phyloP scores from a whole-genome alignment of 1,140 invertebrate genomes.

The Drosophila seguyi region DNA sequence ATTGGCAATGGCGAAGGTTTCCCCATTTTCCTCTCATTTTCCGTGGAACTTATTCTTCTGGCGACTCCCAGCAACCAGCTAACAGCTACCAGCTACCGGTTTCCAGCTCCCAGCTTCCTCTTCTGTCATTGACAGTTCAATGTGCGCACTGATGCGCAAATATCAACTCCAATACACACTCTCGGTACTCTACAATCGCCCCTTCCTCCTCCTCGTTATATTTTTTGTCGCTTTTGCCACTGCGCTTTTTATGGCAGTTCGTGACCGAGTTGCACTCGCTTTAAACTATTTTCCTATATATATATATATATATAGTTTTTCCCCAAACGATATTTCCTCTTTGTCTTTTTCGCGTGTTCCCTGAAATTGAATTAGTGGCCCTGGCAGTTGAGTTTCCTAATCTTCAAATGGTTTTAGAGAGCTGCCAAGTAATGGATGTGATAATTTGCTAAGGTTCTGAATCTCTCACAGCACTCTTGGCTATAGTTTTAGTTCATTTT shows the following conservation, averaged over 20 bases:
- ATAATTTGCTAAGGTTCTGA: slow-evolving; percentile 62
- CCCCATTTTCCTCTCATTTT: slow-evolving; percentile 35
- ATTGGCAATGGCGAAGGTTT: slow-evolving; percentile 62
- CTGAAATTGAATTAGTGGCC: slow-evolving; percentile 79
- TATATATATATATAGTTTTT: slow-evolving; percentile 8
- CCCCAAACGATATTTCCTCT: slow-evolving; percentile 32
- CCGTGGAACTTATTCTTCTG: slow-evolving; percentile 27
- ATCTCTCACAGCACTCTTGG: slow-evolving; percentile 16
- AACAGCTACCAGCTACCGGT: background rate
- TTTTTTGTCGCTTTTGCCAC: slow-evolving; percentile 25
- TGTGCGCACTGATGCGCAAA: slow-evolving; percentile 82
- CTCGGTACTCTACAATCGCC: slow-evolving; percentile 16
- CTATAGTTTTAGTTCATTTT: slow-evolving; percentile 21
- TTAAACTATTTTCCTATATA: slow-evolving; percentile 53
- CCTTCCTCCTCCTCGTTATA: background rate
- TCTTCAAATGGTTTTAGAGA: slow-evolving; percentile 52
- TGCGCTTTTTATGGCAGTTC: slow-evolving; percentile 80
- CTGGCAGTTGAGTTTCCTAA: slow-evolving; percentile 66
- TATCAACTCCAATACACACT: slow-evolving; percentile 79
- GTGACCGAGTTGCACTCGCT: slow-evolving; percentile 79
- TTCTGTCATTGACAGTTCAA: slow-evolving; percentile 80
- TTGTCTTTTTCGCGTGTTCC: slow-evolving; percentile 53
- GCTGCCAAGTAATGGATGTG: slow-evolving; percentile 68
- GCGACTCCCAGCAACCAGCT: background rate
- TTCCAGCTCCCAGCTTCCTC: background rate